A percentile compares a stretch with the other conserved stretches of the same genome.
These are phyloP conservation scores for Sitobion miscanthi DNA, from an alignment of 1,140 invertebrate genomes.

Conservation along the genomic window DNA sequence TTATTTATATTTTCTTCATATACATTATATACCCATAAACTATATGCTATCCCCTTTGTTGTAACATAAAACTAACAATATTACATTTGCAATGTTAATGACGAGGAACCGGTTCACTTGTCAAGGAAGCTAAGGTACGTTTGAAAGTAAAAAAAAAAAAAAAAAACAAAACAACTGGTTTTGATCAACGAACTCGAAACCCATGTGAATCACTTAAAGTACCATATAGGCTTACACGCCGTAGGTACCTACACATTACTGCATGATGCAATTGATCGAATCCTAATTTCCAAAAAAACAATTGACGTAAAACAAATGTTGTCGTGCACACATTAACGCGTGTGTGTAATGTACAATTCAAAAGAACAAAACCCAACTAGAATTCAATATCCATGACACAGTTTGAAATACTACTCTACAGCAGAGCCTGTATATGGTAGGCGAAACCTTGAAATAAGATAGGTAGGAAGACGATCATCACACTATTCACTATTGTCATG, in stretches of 20 bases:
- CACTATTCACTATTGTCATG: background rate
- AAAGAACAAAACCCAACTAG: background rate
- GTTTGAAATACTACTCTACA: background rate
- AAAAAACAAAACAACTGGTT: constrained; percentile 42
- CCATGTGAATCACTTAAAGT: background rate
- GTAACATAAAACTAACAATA: background rate
- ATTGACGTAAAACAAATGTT: background rate
- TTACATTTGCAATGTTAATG: constrained; percentile 12
- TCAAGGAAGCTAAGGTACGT: constrained; percentile 27
- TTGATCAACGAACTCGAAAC: background rate
- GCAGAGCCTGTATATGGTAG: background rate
- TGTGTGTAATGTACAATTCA: background rate
- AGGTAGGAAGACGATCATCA: constrained; percentile 16
- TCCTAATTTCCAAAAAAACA: background rate
- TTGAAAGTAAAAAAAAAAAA: constrained; percentile 38
- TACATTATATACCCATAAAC: background rate
- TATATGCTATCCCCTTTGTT: background rate
- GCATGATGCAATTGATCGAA: background rate
- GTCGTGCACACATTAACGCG: background rate
- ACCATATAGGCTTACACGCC: background rate
- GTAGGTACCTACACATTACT: background rate
- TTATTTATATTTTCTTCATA: background rate
- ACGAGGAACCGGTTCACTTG: constrained; percentile 31
- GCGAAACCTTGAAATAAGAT: constrained; percentile 39
- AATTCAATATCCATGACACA: constrained; percentile 39